Evolutionary conservation across 1,140 invertebrate species (phyloP).

Genomic region (Brachionus paranguensis): DNA sequence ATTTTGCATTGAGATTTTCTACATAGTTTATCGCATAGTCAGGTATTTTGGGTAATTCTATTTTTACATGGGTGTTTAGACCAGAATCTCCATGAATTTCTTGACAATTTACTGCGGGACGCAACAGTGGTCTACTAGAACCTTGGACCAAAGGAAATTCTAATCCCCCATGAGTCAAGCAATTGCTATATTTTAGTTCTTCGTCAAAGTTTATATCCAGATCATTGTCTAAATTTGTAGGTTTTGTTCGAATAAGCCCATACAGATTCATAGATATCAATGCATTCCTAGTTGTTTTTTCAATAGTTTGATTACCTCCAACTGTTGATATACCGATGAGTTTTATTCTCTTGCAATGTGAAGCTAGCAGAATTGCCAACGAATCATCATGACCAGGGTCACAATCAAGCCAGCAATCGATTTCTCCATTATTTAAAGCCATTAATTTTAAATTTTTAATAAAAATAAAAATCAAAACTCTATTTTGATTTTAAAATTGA

Average conservation of each 20-base stretch:
- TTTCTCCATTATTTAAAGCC: not conserved
- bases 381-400: slow-evolving; percentile 40
- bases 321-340: slow-evolving; percentile 39
- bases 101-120: not conserved
- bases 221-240: not conserved
- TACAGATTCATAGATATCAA: slow-evolving; percentile 16
- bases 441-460: not conserved
- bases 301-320: slow-evolving; percentile 29
- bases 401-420: slow-evolving; percentile 38
- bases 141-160: slow-evolving; percentile 22
- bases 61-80: slow-evolving; percentile 8
- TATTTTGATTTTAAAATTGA: not conserved
- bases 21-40: slow-evolving; percentile 4
- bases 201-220: not conserved
- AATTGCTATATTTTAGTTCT: not conserved
- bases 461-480: not conserved
- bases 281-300: slow-evolving; percentile 37
- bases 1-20: not conserved
- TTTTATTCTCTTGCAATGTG: slow-evolving; percentile 3
- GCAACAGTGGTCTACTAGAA: not conserved
- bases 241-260: not conserved
- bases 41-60: slow-evolving; percentile 14
- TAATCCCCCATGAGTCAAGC: not conserved
- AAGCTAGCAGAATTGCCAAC: slow-evolving; percentile 21
- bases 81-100: slow-evolving; percentile 40